Conservation (phyloP, 2,797 vertebrate species). For the Bryconaethiops microstoma region DNA sequence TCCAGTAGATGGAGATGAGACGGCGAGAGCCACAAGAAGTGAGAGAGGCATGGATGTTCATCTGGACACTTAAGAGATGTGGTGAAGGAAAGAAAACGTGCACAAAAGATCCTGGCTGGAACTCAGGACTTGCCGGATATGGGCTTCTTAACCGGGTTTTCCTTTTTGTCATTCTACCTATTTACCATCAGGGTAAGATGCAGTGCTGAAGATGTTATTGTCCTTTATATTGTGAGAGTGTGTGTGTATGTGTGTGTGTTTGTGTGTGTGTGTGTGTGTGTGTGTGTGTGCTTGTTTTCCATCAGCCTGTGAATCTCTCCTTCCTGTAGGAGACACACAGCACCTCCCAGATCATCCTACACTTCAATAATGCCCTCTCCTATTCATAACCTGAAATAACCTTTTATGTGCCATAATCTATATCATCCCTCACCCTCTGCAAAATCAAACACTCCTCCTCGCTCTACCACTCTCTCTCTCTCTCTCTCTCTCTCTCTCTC, state of each 20-base stretch:
- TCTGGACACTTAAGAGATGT: conserved; percentile 45
- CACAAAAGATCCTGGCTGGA: not conserved
- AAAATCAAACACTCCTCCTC: too few relatives aligned
- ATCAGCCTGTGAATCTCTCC: conserved; percentile 38
- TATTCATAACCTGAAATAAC: conserved; percentile 56
- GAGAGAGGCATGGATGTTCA: conserved; percentile 28
- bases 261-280: conserved; percentile 13
- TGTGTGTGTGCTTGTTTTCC: conserved; percentile 20
- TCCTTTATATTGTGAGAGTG: conserved; percentile 1
- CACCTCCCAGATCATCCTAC: conserved; percentile 59
- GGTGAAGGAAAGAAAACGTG: not conserved
- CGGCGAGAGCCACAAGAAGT: conserved; percentile 58
- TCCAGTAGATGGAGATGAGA: not conserved
- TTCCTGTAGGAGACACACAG: conserved; percentile 21
- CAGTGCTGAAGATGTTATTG: conserved; percentile 44
- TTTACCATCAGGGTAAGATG: conserved; percentile 47
- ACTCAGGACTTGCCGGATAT: not conserved
- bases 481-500: too few relatives aligned
- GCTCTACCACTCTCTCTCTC: too few relatives aligned
- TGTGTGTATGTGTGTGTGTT: not conserved
- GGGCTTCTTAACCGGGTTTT: conserved; percentile 24
- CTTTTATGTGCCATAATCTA: conserved; percentile 56
- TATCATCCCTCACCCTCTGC: conserved; percentile 34
- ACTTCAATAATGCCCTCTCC: conserved; percentile 60
- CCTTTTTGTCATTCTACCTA: conserved; percentile 32